phyloP scores from a whole-genome alignment of 2,113 vertebrate genomes.

The Microcebus griseorufus region DNA sequence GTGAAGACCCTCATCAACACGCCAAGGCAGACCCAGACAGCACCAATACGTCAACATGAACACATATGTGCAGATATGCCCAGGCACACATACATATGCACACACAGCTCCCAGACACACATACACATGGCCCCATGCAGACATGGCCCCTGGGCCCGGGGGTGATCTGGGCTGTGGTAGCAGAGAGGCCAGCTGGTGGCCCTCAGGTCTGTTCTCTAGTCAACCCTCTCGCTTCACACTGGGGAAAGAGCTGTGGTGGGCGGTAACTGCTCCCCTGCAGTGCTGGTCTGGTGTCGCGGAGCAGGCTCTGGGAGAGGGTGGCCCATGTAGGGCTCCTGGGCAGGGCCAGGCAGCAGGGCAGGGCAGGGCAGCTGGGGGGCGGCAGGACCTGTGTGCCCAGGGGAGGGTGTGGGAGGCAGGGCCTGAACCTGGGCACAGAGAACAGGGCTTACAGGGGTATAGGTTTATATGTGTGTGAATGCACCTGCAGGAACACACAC shows the following conservation, averaged over 20 bases:
- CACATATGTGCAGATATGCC: background rate
- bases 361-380: background rate
- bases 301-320: background rate
- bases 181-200: background rate
- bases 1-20: background rate
- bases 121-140: background rate
- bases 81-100: accelerated
- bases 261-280: background rate
- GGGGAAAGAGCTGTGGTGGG: background rate
- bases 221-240: background rate
- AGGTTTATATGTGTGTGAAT: background rate
- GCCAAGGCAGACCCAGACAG: background rate
- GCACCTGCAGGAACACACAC: too few relatives aligned
- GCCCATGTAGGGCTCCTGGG: background rate
- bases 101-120: background rate
- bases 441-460: background rate
- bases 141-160: background rate
- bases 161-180: background rate
- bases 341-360: background rate
- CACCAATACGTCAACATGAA: background rate
- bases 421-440: background rate
- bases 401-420: background rate
- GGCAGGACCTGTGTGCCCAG: background rate
- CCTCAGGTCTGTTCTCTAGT: background rate
- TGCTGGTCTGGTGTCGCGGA: too few relatives aligned